These are phyloP conservation scores for Halcyon leucocephala DNA, from an alignment of 2,797 vertebrate genomes.

Conservation along the genomic window DNA sequence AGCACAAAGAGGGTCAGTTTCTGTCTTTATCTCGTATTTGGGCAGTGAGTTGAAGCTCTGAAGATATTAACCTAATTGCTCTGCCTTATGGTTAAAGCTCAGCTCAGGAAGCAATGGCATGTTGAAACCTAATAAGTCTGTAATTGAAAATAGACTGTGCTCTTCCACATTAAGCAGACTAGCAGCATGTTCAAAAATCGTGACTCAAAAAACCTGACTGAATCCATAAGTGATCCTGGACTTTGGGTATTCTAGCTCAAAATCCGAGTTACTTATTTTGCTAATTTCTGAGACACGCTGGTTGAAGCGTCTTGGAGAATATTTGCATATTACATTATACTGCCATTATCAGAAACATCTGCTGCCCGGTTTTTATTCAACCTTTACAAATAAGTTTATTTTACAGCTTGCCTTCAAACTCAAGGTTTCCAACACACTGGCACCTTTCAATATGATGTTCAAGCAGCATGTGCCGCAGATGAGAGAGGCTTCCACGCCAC, in stretches of 20 bases:
- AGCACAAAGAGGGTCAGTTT: neutral
- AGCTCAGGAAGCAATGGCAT: neutral
- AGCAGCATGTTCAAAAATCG: neutral
- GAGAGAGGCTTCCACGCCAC: neutral
- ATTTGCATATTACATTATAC: neutral
- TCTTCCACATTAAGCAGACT: neutral
- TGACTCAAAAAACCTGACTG: neutral
- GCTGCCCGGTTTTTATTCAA: neutral
- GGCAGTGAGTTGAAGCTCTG: neutral
- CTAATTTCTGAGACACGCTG: neutral
- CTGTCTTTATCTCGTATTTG: neutral
- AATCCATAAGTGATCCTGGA: neutral
- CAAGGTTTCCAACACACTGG: neutral
- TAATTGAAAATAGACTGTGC: neutral
- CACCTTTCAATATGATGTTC: neutral
- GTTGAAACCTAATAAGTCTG: neutral
- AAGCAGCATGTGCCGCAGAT: rapidly evolving
- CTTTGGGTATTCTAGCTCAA: neutral
- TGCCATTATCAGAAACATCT: neutral
- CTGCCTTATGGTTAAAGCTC: neutral
- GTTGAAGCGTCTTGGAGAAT: neutral
- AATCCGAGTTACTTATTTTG: neutral
- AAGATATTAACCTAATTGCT: neutral
- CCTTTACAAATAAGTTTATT: neutral
- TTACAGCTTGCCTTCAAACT: neutral